Evolutionary conservation across 2,888 invertebrate genomes (phyloP).

Genomic region (Mesorhabditis sp.): DNA sequence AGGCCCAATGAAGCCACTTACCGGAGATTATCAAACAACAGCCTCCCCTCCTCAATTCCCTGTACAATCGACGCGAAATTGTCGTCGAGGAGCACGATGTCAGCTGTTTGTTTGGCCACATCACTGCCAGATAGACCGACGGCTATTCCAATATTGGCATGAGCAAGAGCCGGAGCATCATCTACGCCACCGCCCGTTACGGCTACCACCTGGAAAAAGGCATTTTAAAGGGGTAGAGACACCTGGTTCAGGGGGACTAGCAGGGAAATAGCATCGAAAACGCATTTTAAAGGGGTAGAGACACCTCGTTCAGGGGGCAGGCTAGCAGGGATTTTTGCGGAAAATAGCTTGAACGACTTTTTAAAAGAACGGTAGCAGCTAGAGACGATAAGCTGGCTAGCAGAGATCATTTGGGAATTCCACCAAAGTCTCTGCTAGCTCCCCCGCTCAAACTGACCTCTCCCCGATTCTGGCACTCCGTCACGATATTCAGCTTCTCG

Average conservation of each 20-base stretch:
- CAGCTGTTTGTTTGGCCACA: slow-evolving; percentile 49
- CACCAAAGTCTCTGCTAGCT: too few species aligned
- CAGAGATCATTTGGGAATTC: too few species aligned
- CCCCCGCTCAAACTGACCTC: slow-evolving; percentile 27
- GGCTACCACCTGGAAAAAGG: slow-evolving; percentile 39
- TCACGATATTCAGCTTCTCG: slow-evolving; percentile 53
- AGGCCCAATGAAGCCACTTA: neutral
- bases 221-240: neutral
- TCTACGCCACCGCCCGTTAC: slow-evolving; percentile 55
- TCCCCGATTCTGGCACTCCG: slow-evolving; percentile 52
- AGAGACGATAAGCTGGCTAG: too few species aligned
- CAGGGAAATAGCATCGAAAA: too few species aligned
- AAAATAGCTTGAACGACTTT: too few species aligned
- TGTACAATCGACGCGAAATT: slow-evolving; percentile 52
- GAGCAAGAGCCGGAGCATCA: slow-evolving; percentile 54
- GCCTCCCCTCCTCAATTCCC: slow-evolving; percentile 53
- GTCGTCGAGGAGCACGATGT: slow-evolving; percentile 53
- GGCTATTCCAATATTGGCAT: slow-evolving; percentile 56
- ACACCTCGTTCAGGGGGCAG: too few species aligned
- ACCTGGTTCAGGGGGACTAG: too few species aligned
- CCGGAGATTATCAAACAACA: slow-evolving; percentile 47
- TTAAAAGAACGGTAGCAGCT: neutral
- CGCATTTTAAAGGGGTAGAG: too few species aligned
- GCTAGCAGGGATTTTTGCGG: neutral
- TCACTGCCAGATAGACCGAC: slow-evolving; percentile 52